Evolutionary conservation across 2,113 vertebrate species (phyloP).

Genomic region (Siniperca knerii): DNA sequence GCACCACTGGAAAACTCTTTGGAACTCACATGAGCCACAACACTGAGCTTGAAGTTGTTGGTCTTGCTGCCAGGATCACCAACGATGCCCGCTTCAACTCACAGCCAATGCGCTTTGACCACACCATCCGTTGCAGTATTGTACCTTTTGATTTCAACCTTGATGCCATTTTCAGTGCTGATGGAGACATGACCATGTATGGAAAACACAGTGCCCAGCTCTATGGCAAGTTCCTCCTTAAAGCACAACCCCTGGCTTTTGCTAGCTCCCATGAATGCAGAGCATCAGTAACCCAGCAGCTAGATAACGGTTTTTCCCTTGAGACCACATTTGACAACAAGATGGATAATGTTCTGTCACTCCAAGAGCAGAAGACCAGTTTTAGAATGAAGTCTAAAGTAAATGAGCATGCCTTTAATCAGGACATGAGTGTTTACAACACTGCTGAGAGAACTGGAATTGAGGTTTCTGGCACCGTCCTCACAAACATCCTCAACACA

Average conservation of each 20-base stretch:
- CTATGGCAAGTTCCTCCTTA: conserved; percentile 91
- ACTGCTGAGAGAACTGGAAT: conserved; percentile 85
- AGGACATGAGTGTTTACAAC: conserved; percentile 89
- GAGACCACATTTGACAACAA: conserved; percentile 87
- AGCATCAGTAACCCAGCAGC: conserved; percentile 85
- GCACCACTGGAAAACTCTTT: conserved; percentile 87
- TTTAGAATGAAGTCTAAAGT: conserved; percentile 89
- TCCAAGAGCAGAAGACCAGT: conserved; percentile 86
- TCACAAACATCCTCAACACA: conserved; percentile 83
- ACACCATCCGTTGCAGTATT: conserved; percentile 83
- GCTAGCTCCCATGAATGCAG: conserved; percentile 91
- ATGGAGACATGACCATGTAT: conserved; percentile 86
- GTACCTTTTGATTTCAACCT: conserved; percentile 89
- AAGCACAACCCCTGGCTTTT: conserved; percentile 90
- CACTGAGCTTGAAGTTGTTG: conserved; percentile 85
- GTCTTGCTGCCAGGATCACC: conserved; percentile 86
- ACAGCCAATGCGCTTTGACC: conserved; percentile 86
- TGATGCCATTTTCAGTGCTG: conserved; percentile 87
- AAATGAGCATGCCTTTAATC: conserved; percentile 88
- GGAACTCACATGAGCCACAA: conserved; percentile 87
- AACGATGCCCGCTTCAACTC: conserved; percentile 88
- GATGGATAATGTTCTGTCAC: conserved; percentile 85
- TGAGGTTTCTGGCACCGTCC: conserved; percentile 83
- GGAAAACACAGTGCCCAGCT: conserved; percentile 90
- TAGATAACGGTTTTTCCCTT: conserved; percentile 75